Base-by-base conservation (phyloP, 2,113 vertebrate species). In the Lonchura striata region DNA sequence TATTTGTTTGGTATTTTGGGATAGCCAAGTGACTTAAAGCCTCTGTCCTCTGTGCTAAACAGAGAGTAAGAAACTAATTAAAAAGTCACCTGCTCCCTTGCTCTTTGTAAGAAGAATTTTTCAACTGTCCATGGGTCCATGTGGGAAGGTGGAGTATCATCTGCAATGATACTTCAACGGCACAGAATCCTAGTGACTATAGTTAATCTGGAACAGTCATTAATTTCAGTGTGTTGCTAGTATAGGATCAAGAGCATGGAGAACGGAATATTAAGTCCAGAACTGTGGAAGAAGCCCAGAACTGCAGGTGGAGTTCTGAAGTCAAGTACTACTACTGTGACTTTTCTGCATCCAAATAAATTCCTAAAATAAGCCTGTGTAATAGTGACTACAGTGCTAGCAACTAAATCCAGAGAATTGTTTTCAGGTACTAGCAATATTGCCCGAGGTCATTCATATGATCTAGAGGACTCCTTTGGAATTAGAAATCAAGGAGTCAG, bases 401-500 rank as follows among this genome's bases (percentile, higher is more conserved):
- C 54, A 89, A 86, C 52, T 81, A 88, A 92, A 94, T 88, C 35
- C 15, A 14, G n/a, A 76, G 35, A 95, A 65, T 1, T 2, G 15
- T 78, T 96, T 95, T 31, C 53, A 77, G 65, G 30, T 94, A 91
- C 82, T 75, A 79, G 78, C 88, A 94, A 92, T 72, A 92, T 56
- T 46, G 57, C 72, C 88, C 0, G 44, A 84, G 70, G 92, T 96
- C 54, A 90, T 86, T 88, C 83, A 63, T 86, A 53, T 52, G 63
- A 94, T 90, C 83, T 81, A 81, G 33, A 81, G 28, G 30, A 90
- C 76, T 91, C 56, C 63, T 88, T 74, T 74, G 85, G 92, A 94
- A 95, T 49, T 70, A 49, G 49, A 93, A 97, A 94, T 59, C 27
- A 90, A 90, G 95, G 37, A 94, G 68, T 56, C 66, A 85, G 56